phyloP scores from a whole-genome alignment of 2,797 vertebrate genomes.

The Pseudochromis fuscus region DNA sequence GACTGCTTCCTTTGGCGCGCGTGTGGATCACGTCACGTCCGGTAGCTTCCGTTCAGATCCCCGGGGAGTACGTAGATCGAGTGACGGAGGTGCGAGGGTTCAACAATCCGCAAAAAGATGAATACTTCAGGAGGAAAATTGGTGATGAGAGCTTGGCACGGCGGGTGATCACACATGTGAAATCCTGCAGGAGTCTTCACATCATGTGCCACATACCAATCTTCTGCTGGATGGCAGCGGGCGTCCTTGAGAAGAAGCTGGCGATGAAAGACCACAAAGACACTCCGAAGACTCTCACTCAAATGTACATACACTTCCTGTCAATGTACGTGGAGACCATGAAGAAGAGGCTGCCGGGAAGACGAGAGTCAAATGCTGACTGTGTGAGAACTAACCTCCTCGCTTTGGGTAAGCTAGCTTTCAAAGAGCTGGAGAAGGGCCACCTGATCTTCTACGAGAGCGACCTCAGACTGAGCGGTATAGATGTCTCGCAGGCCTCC shows the following conservation, averaged over 20 bases:
- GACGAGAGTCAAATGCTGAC: slow-evolving; percentile 34
- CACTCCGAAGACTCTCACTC: slow-evolving; percentile 74
- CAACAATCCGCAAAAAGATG: slow-evolving; percentile 74
- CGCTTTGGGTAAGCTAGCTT: slow-evolving; percentile 73
- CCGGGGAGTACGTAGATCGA: slow-evolving; percentile 58
- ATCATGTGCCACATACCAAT: slow-evolving; percentile 83
- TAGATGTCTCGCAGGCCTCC: slow-evolving; percentile 59
- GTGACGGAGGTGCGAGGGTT: slow-evolving; percentile 80
- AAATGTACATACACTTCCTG: slow-evolving; percentile 79
- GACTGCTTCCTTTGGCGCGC: slow-evolving; percentile 63
- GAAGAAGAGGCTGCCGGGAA: slow-evolving; percentile 40
- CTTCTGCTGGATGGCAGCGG: slow-evolving; percentile 76
- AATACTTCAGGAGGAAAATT: slow-evolving; percentile 75
- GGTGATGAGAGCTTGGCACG: slow-evolving; percentile 46
- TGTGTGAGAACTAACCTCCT: slow-evolving; percentile 55
- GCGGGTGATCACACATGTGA: slow-evolving; percentile 68
- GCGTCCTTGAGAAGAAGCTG: slow-evolving; percentile 67
- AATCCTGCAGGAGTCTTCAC: slow-evolving; percentile 75
- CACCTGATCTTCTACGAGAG: slow-evolving; percentile 76
- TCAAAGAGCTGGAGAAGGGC: slow-evolving; percentile 71
- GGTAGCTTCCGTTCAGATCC: slow-evolving; percentile 67
- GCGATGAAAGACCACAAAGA: slow-evolving; percentile 30
- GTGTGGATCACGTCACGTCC: slow-evolving; percentile 81
- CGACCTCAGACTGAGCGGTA: slow-evolving; percentile 62
- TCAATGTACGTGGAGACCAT: slow-evolving; percentile 49